Evolutionary conservation across 2,797 vertebrate species (phyloP).

Genomic region (Pangasius djambal): DNA sequence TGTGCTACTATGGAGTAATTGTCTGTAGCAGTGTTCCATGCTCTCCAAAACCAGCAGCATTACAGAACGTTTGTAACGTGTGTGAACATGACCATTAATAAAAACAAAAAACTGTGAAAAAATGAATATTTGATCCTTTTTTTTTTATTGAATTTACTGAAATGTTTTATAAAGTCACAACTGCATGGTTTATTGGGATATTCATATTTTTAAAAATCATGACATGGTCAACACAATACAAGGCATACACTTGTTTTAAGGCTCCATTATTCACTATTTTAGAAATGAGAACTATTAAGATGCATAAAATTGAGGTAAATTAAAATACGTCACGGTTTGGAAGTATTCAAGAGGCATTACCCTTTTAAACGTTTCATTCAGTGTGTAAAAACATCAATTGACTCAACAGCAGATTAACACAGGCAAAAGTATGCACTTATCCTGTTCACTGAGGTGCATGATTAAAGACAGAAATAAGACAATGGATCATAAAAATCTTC

Average conservation of each 20-base stretch:
- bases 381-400: neutral
- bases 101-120: constrained; percentile 12
- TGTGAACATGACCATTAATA: constrained; percentile 33
- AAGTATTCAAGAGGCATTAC: neutral
- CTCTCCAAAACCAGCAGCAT: constrained; percentile 21
- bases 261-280: neutral
- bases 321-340: neutral
- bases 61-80: constrained; percentile 45
- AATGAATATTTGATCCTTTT: neutral
- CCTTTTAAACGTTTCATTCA: neutral
- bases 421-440: neutral
- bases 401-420: neutral
- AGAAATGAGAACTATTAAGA: neutral
- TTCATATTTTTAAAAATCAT: neutral
- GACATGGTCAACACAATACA: neutral
- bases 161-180: neutral
- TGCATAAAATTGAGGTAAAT: constrained; percentile 7
- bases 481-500: neutral
- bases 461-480: neutral
- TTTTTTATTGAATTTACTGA: neutral
- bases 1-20: neutral
- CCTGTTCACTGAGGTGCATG: neutral
- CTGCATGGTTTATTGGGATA: neutral
- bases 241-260: neutral
- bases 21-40: neutral